Base-by-base conservation (phyloP, 2,797 vertebrate genomes). In the Pipistrellus pygmaeus region DNA sequence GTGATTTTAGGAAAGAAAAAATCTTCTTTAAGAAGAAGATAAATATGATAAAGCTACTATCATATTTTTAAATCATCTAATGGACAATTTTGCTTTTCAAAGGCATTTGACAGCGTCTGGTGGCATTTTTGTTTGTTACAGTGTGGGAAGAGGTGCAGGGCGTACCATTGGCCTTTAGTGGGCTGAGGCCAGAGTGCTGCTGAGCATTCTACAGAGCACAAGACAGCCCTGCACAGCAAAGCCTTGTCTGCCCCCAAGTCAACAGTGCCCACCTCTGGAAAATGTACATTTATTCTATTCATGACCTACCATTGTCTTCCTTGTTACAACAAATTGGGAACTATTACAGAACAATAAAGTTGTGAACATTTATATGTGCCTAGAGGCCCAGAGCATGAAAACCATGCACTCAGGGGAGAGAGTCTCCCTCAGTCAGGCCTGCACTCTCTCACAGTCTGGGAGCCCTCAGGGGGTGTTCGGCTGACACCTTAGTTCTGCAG, bases 1-100 rank as follows among this genome's bases (percentile, higher is more conserved):
- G 91, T 85, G n/a, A 69, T 90, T 92, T 85, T 83, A 60, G 41
- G 66, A 85, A 51, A 95, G 57, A 77, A 78, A 86, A 68, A 8
- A 77, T 85, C 27, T 80, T 11, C 85, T n/a, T n/a, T n/a, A n/a
- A n/a, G n/a, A n/a, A n/a, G n/a, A n/a, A n/a, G n/a, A n/a, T n/a
- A n/a, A n/a, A n/a, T n/a, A n/a, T n/a, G 64, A 57, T 38, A 8
- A 81, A 89, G 64, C 35, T 83, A 55, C 6, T 77, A 71, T 92
- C n/a, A n/a, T n/a, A n/a, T n/a, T n/a, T n/a, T n/a, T 81, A 92
- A 93, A 83, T 20, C 68, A 87, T 51, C 32, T 78, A 77, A 71
- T 73, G 13, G 46, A 38, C 0, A 75, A 5, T 81, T 64, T 32
- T 88, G 8, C 4, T 2, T 35, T 20, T 3, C 14, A 23, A 64